A percentile compares a stretch with the other conserved stretches of the same genome.
These are phyloP conservation scores for Anagrus nilaparvatae DNA, from an alignment of 1,140 invertebrate species.

Conservation along the genomic window DNA sequence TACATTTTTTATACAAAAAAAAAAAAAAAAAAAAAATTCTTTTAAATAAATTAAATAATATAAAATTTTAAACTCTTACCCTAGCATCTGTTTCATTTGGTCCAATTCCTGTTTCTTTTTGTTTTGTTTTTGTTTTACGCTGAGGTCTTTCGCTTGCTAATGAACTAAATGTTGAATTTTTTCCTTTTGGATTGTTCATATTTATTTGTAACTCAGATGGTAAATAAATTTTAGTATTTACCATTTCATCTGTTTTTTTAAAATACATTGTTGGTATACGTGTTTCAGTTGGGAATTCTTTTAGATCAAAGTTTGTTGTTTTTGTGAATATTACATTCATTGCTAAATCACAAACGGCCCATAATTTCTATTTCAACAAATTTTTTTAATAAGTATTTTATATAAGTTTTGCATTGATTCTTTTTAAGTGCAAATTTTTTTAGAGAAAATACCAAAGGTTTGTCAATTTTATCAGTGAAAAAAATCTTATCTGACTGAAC, in stretches of 20 bases:
- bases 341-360: constrained; percentile 90
- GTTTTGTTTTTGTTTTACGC: constrained; percentile 40
- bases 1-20: neutral
- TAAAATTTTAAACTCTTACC: constrained; percentile 34
- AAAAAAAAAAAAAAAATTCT: constrained; percentile 1
- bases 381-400: too few species aligned
- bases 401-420: too few species aligned
- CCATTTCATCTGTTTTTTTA: constrained; percentile 57
- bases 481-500: too few species aligned
- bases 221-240: constrained; percentile 62
- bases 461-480: too few species aligned
- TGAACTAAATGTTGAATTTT: constrained; percentile 35
- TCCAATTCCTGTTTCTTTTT: constrained; percentile 45
- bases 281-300: constrained; percentile 76
- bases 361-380: constrained; percentile 70
- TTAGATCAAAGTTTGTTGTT: constrained; percentile 78
- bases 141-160: constrained; percentile 32
- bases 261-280: constrained; percentile 81
- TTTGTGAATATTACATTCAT: constrained; percentile 79
- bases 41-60: neutral
- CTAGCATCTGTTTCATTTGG: constrained; percentile 52
- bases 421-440: too few species aligned
- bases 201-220: constrained; percentile 55
- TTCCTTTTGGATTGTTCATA: constrained; percentile 43
- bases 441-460: too few species aligned